These are phyloP conservation scores for Scaptomyza cyrtandrae DNA, from an alignment of 2,888 invertebrate species.

Conservation along the genomic window DNA sequence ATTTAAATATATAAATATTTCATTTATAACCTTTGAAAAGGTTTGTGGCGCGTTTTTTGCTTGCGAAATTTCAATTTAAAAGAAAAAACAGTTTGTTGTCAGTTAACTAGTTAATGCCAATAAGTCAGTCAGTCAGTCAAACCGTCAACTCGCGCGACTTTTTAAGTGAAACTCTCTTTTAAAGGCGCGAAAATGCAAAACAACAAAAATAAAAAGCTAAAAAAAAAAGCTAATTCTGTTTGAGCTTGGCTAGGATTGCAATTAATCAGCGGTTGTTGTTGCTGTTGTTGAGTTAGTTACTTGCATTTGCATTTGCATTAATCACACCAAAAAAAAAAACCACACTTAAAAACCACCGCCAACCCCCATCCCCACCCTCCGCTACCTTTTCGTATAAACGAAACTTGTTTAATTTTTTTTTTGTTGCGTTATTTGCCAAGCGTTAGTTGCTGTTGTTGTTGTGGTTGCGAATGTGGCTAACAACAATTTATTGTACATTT, in stretches of 20 bases:
- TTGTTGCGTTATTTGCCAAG: constrained; percentile 56
- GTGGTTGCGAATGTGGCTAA: constrained; percentile 19
- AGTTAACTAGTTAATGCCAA: constrained; percentile 24
- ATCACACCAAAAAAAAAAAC: constrained; percentile 36
- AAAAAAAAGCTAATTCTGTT: background rate
- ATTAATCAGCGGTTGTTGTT: constrained; percentile 32
- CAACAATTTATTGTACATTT: constrained; percentile 72
- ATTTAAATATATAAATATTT: background rate
- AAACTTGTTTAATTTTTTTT: constrained; percentile 60
- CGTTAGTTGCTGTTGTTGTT: constrained; percentile 44
- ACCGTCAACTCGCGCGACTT: constrained; percentile 19
- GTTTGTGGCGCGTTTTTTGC: too few relatives aligned
- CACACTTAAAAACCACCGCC: background rate
- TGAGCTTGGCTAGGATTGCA: background rate
- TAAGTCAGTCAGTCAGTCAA: constrained; percentile 28
- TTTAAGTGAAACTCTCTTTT: constrained; percentile 43
- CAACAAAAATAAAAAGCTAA: constrained; percentile 16
- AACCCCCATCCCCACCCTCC: background rate
- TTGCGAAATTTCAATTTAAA: background rate
- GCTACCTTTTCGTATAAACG: background rate
- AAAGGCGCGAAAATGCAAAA: constrained; percentile 29
- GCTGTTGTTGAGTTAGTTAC: constrained; percentile 41
- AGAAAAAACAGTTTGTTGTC: background rate
- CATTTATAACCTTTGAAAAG: too few relatives aligned
- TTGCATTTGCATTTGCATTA: constrained; percentile 58